These are phyloP conservation scores for Ammospiza maritima DNA, from an alignment of 2,797 vertebrate species.

Conservation along the genomic window DNA sequence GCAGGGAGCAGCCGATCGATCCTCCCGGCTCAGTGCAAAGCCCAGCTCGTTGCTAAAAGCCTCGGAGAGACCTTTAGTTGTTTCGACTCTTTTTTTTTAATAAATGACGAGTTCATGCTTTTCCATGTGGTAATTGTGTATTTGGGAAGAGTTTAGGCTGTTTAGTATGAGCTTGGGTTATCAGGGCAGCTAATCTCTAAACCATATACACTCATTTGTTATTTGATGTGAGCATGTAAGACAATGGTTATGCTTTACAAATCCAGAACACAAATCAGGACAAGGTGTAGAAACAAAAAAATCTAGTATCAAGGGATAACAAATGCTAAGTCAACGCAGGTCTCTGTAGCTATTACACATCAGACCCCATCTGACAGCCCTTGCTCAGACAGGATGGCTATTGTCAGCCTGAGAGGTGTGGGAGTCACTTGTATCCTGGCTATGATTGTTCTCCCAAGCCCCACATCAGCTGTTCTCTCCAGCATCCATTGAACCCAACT, in stretches of 20 bases:
- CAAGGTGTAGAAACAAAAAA: not conserved
- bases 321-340: not conserved
- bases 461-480: not conserved
- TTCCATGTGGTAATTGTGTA: not conserved
- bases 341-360: not conserved
- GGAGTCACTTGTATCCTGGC: not conserved
- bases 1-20: slow-evolving; percentile 29
- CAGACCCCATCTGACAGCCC: not conserved
- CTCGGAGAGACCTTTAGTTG: not conserved
- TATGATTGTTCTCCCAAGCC: not conserved
- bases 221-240: not conserved
- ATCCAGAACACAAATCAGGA: not conserved
- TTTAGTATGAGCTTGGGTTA: not conserved
- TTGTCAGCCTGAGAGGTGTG: not conserved
- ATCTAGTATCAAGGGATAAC: not conserved
- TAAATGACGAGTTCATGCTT: not conserved
- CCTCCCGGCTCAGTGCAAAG: not conserved
- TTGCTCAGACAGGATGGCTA: not conserved
- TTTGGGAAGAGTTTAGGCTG: not conserved
- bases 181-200: not conserved
- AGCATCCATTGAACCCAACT: not conserved
- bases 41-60: slow-evolving; percentile 1
- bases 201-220: not conserved
- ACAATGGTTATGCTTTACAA: not conserved
- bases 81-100: not conserved